Evolutionary conservation across 2,888 invertebrate species (phyloP).

Genomic region (Eledona agricola): DNA sequence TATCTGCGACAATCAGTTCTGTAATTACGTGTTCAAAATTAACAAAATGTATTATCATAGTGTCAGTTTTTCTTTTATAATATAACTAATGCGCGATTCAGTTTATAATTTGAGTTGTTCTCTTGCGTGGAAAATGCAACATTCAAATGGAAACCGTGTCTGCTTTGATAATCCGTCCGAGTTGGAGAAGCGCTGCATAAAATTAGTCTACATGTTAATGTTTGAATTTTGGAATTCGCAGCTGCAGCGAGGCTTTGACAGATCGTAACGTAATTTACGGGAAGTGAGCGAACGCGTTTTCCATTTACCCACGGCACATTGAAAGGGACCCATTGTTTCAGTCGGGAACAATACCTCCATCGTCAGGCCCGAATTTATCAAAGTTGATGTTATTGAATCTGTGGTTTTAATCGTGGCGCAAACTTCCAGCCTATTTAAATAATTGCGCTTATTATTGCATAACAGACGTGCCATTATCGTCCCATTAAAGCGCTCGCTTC

Average conservation of each 20-base stretch:
- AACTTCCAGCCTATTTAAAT: constrained; percentile 27
- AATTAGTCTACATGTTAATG: constrained; percentile 8
- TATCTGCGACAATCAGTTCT: too few relatives aligned
- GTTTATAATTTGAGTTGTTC: too few relatives aligned
- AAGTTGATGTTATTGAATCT: constrained; percentile 39
- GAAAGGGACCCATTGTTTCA: constrained; percentile 36
- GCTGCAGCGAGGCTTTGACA: constrained; percentile 18
- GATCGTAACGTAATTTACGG: constrained; percentile 34
- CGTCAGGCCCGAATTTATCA: constrained; percentile 35
- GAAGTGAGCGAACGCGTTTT: constrained; percentile 14
- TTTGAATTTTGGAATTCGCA: constrained; percentile 7
- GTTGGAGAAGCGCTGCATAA: constrained; percentile 12
- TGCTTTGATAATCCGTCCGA: constrained; percentile 23
- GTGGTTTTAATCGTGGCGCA: constrained; percentile 31
- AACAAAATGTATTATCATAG: too few relatives aligned
- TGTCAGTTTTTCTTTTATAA: too few relatives aligned
- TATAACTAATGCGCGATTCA: too few relatives aligned
- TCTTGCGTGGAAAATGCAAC: constrained; percentile 27
- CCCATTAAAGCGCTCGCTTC: too few relatives aligned
- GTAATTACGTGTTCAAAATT: too few relatives aligned
- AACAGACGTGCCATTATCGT: too few relatives aligned
- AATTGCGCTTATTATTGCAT: constrained; percentile 23
- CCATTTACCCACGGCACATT: constrained; percentile 20
- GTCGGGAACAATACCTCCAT: constrained; percentile 35
- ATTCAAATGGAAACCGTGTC: constrained; percentile 19